Base-by-base conservation (phyloP, 2,888 invertebrate species). In the Trachelus troglodyta region DNA sequence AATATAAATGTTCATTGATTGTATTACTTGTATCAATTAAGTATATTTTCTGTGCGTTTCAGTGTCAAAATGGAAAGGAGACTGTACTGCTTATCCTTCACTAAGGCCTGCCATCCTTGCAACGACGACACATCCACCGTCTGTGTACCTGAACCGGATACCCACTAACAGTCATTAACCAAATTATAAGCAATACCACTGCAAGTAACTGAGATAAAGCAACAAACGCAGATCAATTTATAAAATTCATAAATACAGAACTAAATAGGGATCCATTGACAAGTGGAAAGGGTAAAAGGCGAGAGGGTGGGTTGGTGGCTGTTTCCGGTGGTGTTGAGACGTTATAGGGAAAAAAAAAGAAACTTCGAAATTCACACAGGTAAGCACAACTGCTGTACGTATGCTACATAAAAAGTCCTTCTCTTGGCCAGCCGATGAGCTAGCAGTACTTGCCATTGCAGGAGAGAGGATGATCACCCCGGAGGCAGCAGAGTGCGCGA, bases 61-160 rank as follows among this genome's bases (percentile, higher is more conserved):
- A 91, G 91, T 84, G 90, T 90, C 91, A 91, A 91, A 90, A 91
- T 91, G 91, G 91, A 90, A 91, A 91, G 91, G 89, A 90, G 87
- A 88, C 87, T 89, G 81, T 86, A 88, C 85, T 89, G 89, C 87
- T 88, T 88, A 86, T 91, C 90, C 90, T 89, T 90, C 89, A 83
- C 87, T 90, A 87, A 90, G 90, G 89, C 90, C 90, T 91, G 91
- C 90, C 89, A 91, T 90, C 91, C 90, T 89, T 87, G 86, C 82
- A 87, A 88, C 87, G 87, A 90, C 87, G 85, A 88, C 85, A 86
- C 85, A 87, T 87, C 90, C 88, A 89, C 90, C 88, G 88, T 87
- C 87, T 84, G 85, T 83, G 85, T 83, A 87, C 85, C 85, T 83
- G 84, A 86, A 86, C 83, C 84, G 82, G 85, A 83, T 83, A 87